Evolutionary conservation across 2,113 vertebrate genomes (phyloP), one percentile per base, ranked within the genome.

Genomic region (Cebus imitator): DNA sequence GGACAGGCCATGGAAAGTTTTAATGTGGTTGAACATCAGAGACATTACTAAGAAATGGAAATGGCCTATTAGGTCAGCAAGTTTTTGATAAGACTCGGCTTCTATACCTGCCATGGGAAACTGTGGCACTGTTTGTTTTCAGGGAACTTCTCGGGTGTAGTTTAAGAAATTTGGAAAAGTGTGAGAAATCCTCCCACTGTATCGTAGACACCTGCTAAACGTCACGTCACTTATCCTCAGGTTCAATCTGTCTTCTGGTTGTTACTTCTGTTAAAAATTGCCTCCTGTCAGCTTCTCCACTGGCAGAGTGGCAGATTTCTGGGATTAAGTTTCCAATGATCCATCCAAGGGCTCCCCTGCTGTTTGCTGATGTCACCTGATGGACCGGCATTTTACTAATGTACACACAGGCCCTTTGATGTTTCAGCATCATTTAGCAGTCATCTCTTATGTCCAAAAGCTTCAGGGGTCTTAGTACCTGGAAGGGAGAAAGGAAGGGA

Each of bases 1-100:
- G 18, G n/a, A n/a, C 0, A 12, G 30, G 17, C 30, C 21, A 1
- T 9, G n/a, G 66, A 20, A 86, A 79, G 8, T 75, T 57, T 70
- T 43, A 52, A 37, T 27, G 4, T 4, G 13, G 55, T 48, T 78
- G 8, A 37, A 20, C 6, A n/a, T 61, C 14, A 90, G 81, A 55
- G 27, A 48, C 21, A 13, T 88, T 55, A 64, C 52, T 40, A 64
- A 72, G 79, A 76, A 76, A 25, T 70, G 70, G 87, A 94, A 91
- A 83, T 16, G 12, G 4, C 30, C 35, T n/a, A 18, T 66, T 45
- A 27, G 23, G 40, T 90, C 57, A 66, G 61, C 12, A 18, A 0
- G 5, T 25, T 61, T 93, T 84, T 64, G 21, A 12, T 66, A 37
- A 80, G 76, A 21, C 73, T 92, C 25, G 70, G 14, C 7, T 80